Percentiles rank a stretch among this genome's conserved stretches.
Conservation (phyloP, 1,140 invertebrate genomes). For the Physella acuta region DNA sequence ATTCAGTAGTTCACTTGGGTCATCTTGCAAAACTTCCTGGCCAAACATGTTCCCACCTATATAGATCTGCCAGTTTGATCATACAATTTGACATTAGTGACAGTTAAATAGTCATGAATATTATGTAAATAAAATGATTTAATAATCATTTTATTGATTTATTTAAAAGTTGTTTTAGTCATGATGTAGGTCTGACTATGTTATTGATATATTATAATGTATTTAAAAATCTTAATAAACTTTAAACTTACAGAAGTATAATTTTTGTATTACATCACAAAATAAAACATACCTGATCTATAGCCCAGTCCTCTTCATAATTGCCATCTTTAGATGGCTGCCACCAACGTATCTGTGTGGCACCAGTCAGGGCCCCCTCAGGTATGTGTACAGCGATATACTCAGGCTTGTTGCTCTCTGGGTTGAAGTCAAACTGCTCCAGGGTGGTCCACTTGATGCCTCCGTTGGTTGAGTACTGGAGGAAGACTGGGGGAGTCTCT, state of each 20-base stretch:
- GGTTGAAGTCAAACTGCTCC: constrained; percentile 57
- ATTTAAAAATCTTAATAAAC: too few relatives aligned
- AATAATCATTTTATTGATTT: too few relatives aligned
- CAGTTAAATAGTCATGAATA: too few relatives aligned
- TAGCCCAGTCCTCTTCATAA: constrained; percentile 58
- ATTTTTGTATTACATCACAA: too few relatives aligned
- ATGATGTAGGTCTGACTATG: too few relatives aligned
- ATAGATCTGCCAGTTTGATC: constrained; percentile 47
- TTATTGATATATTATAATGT: too few relatives aligned
- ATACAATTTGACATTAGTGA: too few relatives aligned
- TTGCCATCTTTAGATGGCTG: constrained; percentile 57
- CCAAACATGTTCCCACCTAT: constrained; percentile 59
- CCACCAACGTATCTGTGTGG: constrained; percentile 60
- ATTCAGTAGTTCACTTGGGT: constrained; percentile 44
- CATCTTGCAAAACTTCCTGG: constrained; percentile 50
- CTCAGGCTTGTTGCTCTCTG: constrained; percentile 40
- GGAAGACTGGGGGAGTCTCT: constrained; percentile 47
- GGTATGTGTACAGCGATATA: constrained; percentile 57
- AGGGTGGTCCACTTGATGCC: constrained; percentile 59
- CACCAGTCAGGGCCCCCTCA: constrained; percentile 47
- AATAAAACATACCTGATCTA: constrained; percentile 55
- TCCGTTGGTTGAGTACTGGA: constrained; percentile 59
- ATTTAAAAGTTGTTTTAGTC: too few relatives aligned
- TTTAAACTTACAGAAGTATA: too few relatives aligned
- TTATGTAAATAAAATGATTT: too few relatives aligned